Evolutionary conservation across 1,140 invertebrate species (phyloP), one percentile per base, ranked within the genome.

Genomic region (Aphis gossypii): DNA sequence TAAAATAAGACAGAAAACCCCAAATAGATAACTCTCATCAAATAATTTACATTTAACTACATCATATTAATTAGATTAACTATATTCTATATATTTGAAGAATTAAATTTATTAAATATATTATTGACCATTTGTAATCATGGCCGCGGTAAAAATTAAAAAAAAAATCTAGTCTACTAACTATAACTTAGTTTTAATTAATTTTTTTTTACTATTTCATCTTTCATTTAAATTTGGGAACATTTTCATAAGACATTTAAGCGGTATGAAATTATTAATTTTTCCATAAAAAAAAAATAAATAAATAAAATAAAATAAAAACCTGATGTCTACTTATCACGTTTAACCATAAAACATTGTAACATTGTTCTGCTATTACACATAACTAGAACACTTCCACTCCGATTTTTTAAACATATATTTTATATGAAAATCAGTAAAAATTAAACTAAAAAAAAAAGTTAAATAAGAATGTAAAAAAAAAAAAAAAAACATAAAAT

Each of bases 381-480:
- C 25, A 21, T 25, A 54, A 56, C 48, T 89, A 89, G 3, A 89
- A 56, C 38, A 25, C 54, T 41, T 54, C 56, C 51, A 56, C 9
- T 54, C 4, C 8, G 54, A n/a, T 38, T 48, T 56, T 23, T 18
- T 51, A 51, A 51, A 51, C 18, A 51, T 51, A 38, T 56, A 18
- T 56, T 20, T 89, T 56, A 56, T 56, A 7, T 86, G 48, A 51
- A 44, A 46, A 38, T 30, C 21, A 35, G 56, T 89, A 89, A 56
- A 89, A 56, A 89, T 54, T 56, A 89, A 89, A 56, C 20, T 89
- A 41, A 88, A 89, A n/a, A 48, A 48, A 89, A 89, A 54, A 89
- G 35, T 89, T 56, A 54, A 89, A 89, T 89, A 89, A 89, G 88
- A 89, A 89, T n/a, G 20, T 89, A 89, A 56, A 60, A 90, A 90